phyloP scores from a whole-genome alignment of 2,797 vertebrate genomes.

The Molothrus ater region DNA sequence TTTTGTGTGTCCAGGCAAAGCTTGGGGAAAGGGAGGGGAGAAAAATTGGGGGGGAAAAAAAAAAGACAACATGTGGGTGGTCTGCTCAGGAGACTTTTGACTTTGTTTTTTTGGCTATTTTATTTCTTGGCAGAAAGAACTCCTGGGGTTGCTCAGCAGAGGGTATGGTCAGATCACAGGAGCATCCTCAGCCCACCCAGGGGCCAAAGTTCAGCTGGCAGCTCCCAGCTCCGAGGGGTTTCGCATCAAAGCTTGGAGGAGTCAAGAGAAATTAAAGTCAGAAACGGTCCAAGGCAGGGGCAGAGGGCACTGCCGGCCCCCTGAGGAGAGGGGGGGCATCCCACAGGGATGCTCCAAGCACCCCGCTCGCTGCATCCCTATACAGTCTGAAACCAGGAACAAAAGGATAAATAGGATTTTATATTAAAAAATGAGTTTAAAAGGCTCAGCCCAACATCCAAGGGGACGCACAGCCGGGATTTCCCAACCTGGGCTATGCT shows the following conservation, averaged over 20 bases:
- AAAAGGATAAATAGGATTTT: neutral
- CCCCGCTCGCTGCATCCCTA: accelerated
- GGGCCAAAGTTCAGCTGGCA: slow-evolving; percentile 58
- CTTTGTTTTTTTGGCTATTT: slow-evolving; percentile 60
- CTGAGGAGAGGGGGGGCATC: neutral
- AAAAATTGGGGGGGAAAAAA: neutral
- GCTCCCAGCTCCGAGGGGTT: neutral
- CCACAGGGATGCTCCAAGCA: neutral
- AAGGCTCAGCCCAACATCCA: neutral
- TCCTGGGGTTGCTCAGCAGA: slow-evolving; percentile 46
- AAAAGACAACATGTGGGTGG: slow-evolving; percentile 43
- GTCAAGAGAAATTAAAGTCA: slow-evolving; percentile 62
- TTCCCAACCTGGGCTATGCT: neutral
- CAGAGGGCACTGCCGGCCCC: neutral
- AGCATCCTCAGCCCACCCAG: slow-evolving; percentile 61
- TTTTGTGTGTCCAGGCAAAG: slow-evolving; percentile 28
- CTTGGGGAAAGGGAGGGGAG: neutral
- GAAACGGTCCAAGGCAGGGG: neutral
- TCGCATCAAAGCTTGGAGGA: slow-evolving; percentile 26
- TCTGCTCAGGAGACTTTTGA: slow-evolving; percentile 55
- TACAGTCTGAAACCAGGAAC: neutral
- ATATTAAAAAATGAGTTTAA: neutral
- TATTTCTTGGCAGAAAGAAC: slow-evolving; percentile 57
- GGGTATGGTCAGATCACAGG: slow-evolving; percentile 45
- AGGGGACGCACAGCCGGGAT: accelerated